Percentiles rank a stretch among this genome's conserved stretches.
phyloP scores from a whole-genome alignment of 2,888 invertebrate species.

The Idaea straminata region DNA sequence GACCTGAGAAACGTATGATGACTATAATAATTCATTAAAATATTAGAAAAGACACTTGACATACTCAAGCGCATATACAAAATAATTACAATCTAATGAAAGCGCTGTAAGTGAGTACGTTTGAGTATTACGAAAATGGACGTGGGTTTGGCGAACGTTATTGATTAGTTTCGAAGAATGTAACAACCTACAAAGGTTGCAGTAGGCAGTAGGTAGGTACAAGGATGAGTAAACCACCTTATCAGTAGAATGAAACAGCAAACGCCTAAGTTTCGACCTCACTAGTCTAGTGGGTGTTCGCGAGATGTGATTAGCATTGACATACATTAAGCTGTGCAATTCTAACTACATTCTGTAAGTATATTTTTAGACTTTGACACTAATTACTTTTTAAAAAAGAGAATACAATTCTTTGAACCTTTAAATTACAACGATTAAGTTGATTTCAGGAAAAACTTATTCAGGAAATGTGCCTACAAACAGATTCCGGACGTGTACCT shows the following conservation, averaged over 20 bases:
- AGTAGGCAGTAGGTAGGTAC: slow-evolving; percentile 14
- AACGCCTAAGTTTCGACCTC: slow-evolving; percentile 58
- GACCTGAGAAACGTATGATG: background rate
- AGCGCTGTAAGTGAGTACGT: background rate
- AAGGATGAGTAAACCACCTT: slow-evolving; percentile 45
- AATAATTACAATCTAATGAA: background rate
- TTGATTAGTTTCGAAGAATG: slow-evolving; percentile 18
- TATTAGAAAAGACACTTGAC: background rate
- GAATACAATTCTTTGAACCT: slow-evolving; percentile 34
- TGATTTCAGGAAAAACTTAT: background rate
- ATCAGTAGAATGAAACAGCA: slow-evolving; percentile 47
- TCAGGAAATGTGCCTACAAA: background rate
- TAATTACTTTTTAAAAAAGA: slow-evolving; percentile 43
- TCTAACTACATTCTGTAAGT: slow-evolving; percentile 50
- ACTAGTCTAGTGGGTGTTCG: slow-evolving; percentile 55
- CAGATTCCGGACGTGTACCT: background rate
- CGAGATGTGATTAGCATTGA: slow-evolving; percentile 65
- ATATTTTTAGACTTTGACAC: slow-evolving; percentile 44
- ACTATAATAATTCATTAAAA: background rate
- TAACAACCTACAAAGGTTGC: slow-evolving; percentile 22
- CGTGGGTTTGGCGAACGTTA: background rate
- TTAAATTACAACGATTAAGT: background rate
- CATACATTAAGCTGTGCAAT: slow-evolving; percentile 59
- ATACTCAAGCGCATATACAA: background rate
- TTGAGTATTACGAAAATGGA: background rate